Conservation (phyloP, 2,888 invertebrate genomes). For the Dolichopus griseipennis region DNA sequence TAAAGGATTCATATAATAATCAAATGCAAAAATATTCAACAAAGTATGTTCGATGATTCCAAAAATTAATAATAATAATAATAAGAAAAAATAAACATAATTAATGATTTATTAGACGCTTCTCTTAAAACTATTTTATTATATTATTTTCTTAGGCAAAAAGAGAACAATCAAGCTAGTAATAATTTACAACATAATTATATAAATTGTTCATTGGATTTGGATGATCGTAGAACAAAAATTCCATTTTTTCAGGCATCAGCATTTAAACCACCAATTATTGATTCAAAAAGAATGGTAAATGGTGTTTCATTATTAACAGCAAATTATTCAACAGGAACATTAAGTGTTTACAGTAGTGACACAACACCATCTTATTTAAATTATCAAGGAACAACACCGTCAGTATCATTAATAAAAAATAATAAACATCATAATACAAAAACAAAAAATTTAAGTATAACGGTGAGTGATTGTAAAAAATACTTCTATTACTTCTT, state of each 20-base stretch:
- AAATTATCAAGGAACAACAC: conserved; percentile 24
- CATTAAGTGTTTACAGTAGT: no score
- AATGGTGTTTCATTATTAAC: conserved; percentile 33
- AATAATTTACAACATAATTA: conserved; percentile 32
- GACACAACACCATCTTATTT: conserved; percentile 7
- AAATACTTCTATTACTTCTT: conserved; percentile 19
- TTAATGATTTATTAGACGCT: conserved; percentile 43
- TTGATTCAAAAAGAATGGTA: conserved; percentile 50
- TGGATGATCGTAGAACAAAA: conserved; percentile 29
- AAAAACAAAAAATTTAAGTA: neutral
- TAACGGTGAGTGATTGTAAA: conserved; percentile 2
- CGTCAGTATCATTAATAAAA: conserved; percentile 24
- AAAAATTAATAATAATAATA: neutral
- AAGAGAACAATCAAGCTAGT: conserved; percentile 41
- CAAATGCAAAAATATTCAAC: conserved; percentile 24
- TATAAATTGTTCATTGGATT: conserved; percentile 17
- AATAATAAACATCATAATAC: conserved; percentile 17
- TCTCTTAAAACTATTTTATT: conserved; percentile 48
- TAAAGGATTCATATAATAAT: conserved; percentile 39
- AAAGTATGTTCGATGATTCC: neutral
- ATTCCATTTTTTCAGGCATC: conserved; percentile 66
- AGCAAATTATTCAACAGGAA: conserved; percentile 14
- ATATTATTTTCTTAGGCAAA: conserved; percentile 40
- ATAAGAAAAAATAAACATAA: neutral
- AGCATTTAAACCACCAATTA: conserved; percentile 65